These are phyloP conservation scores for Scopus umbretta DNA, from an alignment of 2,113 vertebrate genomes.

Conservation along the genomic window DNA sequence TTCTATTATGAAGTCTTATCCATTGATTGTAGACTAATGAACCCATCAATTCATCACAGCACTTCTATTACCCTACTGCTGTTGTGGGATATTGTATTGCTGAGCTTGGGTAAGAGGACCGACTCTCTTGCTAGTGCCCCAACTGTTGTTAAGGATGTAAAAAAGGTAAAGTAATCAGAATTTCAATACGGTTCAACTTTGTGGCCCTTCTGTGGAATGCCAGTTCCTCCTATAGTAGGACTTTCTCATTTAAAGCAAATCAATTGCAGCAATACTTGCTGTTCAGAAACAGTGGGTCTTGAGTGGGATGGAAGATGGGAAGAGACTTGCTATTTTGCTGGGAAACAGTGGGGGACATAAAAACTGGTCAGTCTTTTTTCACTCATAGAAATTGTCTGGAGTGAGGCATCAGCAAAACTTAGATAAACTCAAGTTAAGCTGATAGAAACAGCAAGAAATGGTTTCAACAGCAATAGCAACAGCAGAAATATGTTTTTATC, in stretches of 20 bases:
- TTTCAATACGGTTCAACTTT: slow-evolving; percentile 16
- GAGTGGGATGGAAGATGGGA: background rate
- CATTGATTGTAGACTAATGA: slow-evolving; percentile 67
- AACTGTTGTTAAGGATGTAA: background rate
- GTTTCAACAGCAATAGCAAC: background rate
- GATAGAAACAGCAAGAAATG: background rate
- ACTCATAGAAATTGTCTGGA: background rate
- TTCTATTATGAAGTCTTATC: slow-evolving; percentile 45
- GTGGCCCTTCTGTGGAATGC: background rate
- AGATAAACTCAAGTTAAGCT: background rate
- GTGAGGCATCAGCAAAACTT: background rate
- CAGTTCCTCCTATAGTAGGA: background rate
- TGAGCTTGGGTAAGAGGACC: background rate
- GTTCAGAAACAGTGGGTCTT: background rate
- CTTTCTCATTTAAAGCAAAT: slow-evolving; percentile 1
- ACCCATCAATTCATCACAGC: slow-evolving; percentile 66
- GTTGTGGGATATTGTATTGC: slow-evolving; percentile 16
- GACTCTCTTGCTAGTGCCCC: background rate
- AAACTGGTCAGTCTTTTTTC: background rate
- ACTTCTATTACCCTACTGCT: slow-evolving; percentile 51
- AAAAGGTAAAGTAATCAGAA: slow-evolving; percentile 30
- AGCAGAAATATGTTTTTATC: background rate
- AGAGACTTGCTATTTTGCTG: background rate
- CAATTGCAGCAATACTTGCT: background rate
- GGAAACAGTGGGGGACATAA: background rate